These are phyloP conservation scores for Leuciscus idus DNA, from an alignment of 2,113 vertebrate genomes.

Conservation along the genomic window DNA sequence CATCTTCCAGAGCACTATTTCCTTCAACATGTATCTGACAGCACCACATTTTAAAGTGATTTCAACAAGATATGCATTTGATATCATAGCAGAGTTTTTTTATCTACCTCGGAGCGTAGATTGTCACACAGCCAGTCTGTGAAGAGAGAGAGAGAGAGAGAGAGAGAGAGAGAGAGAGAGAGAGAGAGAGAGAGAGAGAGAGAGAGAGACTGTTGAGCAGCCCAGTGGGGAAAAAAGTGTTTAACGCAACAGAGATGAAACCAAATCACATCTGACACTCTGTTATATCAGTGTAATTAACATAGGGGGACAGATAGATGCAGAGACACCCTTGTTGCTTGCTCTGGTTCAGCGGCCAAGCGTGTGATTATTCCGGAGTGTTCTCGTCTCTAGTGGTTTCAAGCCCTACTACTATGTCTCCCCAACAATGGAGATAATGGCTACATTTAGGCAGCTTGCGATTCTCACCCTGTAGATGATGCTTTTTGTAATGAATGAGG, in stretches of 20 bases:
- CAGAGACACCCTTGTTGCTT: constrained; percentile 57
- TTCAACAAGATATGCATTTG: constrained; percentile 9
- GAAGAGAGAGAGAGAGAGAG: constrained; percentile 39
- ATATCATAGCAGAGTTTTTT: background rate
- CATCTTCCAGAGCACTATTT: background rate
- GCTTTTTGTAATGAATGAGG: background rate
- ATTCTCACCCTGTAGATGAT: constrained; percentile 18
- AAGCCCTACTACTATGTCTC: background rate
- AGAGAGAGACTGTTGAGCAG: background rate
- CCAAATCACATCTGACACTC: constrained; percentile 60
- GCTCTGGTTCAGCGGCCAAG: constrained; percentile 67
- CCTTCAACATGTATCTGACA: background rate
- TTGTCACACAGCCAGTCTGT: constrained; percentile 4
- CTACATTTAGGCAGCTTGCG: constrained; percentile 23
- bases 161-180: constrained; percentile 16
- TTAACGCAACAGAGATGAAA: constrained; percentile 63
- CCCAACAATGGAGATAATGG: constrained; percentile 51
- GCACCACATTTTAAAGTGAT: constrained; percentile 1
- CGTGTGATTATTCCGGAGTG: constrained; percentile 62
- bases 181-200: constrained; percentile 37
- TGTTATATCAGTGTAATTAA: constrained; percentile 61
- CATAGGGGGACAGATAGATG: constrained; percentile 41
- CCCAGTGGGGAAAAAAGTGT: constrained; percentile 38
- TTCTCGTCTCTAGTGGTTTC: constrained; percentile 45
- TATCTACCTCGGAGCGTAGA: background rate